Conservation (phyloP, 2,113 vertebrate genomes). For the Phyllostomus hastatus region DNA sequence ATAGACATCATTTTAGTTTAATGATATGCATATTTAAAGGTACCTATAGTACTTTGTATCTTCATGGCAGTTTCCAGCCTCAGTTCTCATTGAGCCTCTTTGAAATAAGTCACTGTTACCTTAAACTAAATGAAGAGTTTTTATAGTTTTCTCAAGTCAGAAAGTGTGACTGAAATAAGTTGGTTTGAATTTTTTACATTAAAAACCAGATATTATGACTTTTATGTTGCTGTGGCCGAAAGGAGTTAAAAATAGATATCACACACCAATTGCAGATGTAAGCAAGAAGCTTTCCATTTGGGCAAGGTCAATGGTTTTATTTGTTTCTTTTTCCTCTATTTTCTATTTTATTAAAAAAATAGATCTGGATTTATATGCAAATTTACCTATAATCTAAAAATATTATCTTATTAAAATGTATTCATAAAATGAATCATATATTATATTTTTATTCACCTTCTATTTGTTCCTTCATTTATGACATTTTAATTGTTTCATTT, state of each 20-base stretch:
- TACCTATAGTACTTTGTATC: slow-evolving; percentile 54
- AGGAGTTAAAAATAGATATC: background rate
- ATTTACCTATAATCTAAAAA: background rate
- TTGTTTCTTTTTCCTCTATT: background rate
- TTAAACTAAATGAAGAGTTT: slow-evolving; percentile 4
- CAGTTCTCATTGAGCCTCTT: background rate
- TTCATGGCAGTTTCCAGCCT: background rate
- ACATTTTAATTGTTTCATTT: background rate
- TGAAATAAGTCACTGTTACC: slow-evolving; percentile 1
- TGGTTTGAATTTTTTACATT: background rate
- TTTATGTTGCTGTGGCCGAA: background rate
- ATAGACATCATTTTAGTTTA: slow-evolving; percentile 31
- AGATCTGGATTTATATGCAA: background rate
- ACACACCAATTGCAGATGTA: background rate
- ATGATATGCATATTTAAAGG: background rate
- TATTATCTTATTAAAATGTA: background rate
- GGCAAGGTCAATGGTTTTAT: background rate
- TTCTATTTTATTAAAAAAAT: background rate
- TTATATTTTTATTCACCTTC: background rate
- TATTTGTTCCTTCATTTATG: background rate
- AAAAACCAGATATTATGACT: background rate
- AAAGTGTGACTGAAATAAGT: background rate
- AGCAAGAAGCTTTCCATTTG: background rate
- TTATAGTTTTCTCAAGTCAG: background rate
- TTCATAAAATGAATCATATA: background rate